Base-by-base conservation (phyloP, 2,113 vertebrate species). In the Actinemys pallida region DNA sequence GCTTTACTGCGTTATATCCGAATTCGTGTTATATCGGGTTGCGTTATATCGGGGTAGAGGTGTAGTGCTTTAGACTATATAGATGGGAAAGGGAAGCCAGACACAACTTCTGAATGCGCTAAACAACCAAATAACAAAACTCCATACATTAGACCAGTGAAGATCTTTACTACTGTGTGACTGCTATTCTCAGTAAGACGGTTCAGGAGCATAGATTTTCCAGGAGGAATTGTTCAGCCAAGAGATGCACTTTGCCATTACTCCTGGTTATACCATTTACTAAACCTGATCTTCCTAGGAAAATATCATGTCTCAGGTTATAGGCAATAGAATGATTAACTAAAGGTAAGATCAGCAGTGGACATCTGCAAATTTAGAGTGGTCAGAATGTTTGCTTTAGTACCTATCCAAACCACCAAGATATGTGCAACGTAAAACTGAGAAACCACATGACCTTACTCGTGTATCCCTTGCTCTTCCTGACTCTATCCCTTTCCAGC, bases 401-500 rank as follows among this genome's bases (percentile, higher is more conserved):
- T 42, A 91, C 14, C 10, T 92, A 6, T 72, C 8, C 35, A 95
- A 95, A 45, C 42, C 42, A 45, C 42, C 11, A 45, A 76, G 24
- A 76, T 4, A 78, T 14, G 42, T 47, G 84, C 19, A 72, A 20
- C 8, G 2, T 53, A 54, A 72, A 93, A 65, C 57, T 82, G 78
- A 45, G 10, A 92, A 88, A 88, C 12, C 11, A 81, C 93, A 86
- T 86, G 0, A 65, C 89, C 88, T 92, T 84, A 39, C 39, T 39
- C 39, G 93, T 90, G 4, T 92, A 87, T 86, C 87, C 14, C 25
- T 81, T 57, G 82, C 17, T 88, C 9, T 72, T 6, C 5, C 54
- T 95, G 94, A 42, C 95, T 92, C 45, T 79, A 47, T 59, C 2
- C 2, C 93, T 86, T 94, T 17, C 50, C 79, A 5, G 45, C 79